phyloP scores from a whole-genome alignment of 2,797 vertebrate genomes.

The Atherinosoma microstoma region DNA sequence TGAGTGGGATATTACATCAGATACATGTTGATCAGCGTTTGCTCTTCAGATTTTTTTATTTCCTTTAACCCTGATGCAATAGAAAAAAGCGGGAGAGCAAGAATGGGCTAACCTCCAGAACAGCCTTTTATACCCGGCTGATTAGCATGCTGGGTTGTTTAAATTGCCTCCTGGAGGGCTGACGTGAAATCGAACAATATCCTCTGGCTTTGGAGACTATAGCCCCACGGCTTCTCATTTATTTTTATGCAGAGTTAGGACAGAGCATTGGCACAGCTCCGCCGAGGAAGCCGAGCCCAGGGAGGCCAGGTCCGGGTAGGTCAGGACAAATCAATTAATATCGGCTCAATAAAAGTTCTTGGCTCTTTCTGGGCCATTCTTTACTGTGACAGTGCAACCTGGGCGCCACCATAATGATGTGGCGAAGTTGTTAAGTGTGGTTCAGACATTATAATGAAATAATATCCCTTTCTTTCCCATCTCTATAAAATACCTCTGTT shows the following conservation, averaged over 20 bases:
- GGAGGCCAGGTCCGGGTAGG: constrained; percentile 69
- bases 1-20: constrained; percentile 56
- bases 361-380: constrained; percentile 60
- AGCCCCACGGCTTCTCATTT: constrained; percentile 83
- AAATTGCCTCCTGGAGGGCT: constrained; percentile 82
- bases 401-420: constrained; percentile 61
- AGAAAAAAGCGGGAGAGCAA: constrained; percentile 13
- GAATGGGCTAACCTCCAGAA: constrained; percentile 67
- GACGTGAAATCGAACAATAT: constrained; percentile 84
- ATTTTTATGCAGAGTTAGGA: constrained; percentile 81
- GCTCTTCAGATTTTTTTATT: constrained; percentile 51
- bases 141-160: constrained; percentile 83
- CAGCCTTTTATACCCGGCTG: constrained; percentile 75
- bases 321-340: constrained; percentile 83
- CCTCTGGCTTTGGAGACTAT: constrained; percentile 73
- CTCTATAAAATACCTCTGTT: constrained; percentile 66
- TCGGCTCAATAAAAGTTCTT: constrained; percentile 75
- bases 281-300: constrained; percentile 67
- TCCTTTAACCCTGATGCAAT: constrained; percentile 59
- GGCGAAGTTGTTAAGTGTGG: constrained; percentile 64
- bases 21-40: constrained; percentile 44
- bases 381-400: constrained; percentile 64
- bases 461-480: constrained; percentile 71
- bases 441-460: constrained; percentile 67
- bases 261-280: constrained; percentile 69